Evolutionary conservation across 2,797 vertebrate genomes (phyloP).

Genomic region (Acanthurus leucopareius): DNA sequence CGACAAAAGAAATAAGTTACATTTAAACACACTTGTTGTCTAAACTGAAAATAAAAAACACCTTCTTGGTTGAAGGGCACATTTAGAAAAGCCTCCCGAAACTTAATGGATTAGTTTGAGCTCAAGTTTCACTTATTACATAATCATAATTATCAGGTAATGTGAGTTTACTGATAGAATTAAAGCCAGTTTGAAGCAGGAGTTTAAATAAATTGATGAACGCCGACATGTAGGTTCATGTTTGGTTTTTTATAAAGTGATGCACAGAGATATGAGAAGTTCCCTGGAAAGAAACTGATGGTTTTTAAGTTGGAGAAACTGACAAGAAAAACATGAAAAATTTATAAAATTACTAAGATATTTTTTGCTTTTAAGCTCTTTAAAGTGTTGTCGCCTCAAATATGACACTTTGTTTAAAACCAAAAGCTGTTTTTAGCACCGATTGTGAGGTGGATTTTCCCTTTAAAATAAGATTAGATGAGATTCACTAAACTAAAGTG

Average conservation of each 20-base stretch:
- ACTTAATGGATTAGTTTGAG: constrained; percentile 4
- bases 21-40: not conserved
- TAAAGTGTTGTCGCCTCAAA: not conserved
- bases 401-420: not conserved
- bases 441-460: constrained; percentile 1
- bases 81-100: not conserved
- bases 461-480: not conserved
- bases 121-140: constrained; percentile 10
- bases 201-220: constrained; percentile 15
- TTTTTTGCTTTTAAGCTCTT: not conserved
- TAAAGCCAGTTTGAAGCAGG: not conserved
- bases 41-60: not conserved
- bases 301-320: not conserved
- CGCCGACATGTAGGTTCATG: not conserved
- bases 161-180: constrained; percentile 9
- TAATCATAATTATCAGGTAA: not conserved
- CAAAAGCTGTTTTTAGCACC: constrained; percentile 5
- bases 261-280: not conserved
- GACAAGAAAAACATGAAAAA: not conserved
- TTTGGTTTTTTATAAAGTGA: not conserved
- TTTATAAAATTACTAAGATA: not conserved
- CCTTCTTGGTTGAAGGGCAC: not conserved
- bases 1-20: not conserved
- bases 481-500: not conserved
- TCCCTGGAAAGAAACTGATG: no score